A percentile compares a stretch with the other conserved stretches of the same genome.
phyloP scores from a whole-genome alignment of 1,140 invertebrate genomes.

The Gonioctena quinquepunctata region DNA sequence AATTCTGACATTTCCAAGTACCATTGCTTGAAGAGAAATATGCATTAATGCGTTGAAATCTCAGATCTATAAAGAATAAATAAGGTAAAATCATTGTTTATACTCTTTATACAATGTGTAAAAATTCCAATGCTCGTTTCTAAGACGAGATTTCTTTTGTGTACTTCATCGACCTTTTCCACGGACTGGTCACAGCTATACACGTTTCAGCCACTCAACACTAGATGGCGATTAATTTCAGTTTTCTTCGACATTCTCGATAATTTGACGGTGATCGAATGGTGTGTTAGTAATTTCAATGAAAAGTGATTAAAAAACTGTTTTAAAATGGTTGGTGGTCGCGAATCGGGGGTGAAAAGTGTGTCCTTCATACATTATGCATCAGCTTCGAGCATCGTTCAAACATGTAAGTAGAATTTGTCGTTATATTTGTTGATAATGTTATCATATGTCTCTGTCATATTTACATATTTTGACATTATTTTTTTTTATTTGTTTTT shows the following conservation, averaged over 20 bases:
- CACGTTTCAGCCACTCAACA: neutral
- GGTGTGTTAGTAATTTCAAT: conserved; percentile 20
- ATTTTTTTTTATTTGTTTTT: neutral
- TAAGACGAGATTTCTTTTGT: too few species aligned
- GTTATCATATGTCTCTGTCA: neutral
- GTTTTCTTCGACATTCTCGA: neutral
- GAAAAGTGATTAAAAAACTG: conserved; percentile 30
- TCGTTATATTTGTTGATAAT: neutral
- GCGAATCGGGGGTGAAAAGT: conserved; percentile 35
- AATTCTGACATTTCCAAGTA: too few species aligned
- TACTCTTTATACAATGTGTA: too few species aligned
- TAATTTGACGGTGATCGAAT: conserved; percentile 10
- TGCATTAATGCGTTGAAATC: too few species aligned
- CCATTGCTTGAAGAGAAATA: too few species aligned
- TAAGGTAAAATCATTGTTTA: too few species aligned
- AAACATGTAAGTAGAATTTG: conserved; percentile 37
- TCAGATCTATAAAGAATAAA: too few species aligned
- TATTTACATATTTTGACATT: neutral
- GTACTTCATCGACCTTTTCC: too few species aligned
- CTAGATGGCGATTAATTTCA: conserved; percentile 16
- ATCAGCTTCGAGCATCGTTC: conserved; percentile 30
- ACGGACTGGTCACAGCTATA: neutral
- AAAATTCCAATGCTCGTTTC: too few species aligned
- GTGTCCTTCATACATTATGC: conserved; percentile 30
- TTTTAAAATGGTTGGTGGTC: conserved; percentile 39